Evolutionary conservation across 2,888 invertebrate genomes (phyloP), one percentile per base, ranked within the genome.

Genomic region (Isoperla grammatica): DNA sequence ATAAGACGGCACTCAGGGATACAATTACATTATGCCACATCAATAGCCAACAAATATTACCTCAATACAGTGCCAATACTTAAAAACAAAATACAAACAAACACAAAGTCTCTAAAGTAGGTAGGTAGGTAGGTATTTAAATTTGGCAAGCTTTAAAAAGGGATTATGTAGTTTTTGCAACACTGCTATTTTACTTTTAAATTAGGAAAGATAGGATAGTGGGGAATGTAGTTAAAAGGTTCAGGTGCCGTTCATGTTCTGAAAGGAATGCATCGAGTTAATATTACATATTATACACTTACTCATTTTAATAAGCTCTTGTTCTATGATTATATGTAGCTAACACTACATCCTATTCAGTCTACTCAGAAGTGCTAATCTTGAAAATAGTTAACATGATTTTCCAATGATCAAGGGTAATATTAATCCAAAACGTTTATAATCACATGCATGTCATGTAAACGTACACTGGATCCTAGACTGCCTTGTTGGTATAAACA

Each of bases 1-100:
- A 6, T 29, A 29, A 29, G 5, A 29, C 8, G 29, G 42, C 42
- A 57, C 48, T 5, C n/a, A 37, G 40, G 42, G 50, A 23, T 13
- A 58, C 11, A 46, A 35, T 55, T 46, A 59, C 56, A 60, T 23
- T 45, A 56, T 60, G 56, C 60, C 56, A 60, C 60, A 60, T 42
- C 55, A 39, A 60, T 48, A 60, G 60, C 60, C 37, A 60, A 55
- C 35, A 37, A 48, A 29, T 29, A 29, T 4, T 29, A 29, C 8
- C 29, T 29, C 29, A 29, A 29, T 29, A 29, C 29, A 29, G 29
- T 17, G 29, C 50, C 50, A 50, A 17, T 15, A 23, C 23, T 50
- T 50, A 23, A 19, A 50, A 50, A 50, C 50, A 35, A 50, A 23
- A 50, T 50, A 35, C 50, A 50, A 50, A 23, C 23, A 50, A 35